Evolutionary conservation across 2,888 invertebrate species (phyloP), one percentile per base, ranked within the genome.

Genomic region (Spicauda simplicius): DNA sequence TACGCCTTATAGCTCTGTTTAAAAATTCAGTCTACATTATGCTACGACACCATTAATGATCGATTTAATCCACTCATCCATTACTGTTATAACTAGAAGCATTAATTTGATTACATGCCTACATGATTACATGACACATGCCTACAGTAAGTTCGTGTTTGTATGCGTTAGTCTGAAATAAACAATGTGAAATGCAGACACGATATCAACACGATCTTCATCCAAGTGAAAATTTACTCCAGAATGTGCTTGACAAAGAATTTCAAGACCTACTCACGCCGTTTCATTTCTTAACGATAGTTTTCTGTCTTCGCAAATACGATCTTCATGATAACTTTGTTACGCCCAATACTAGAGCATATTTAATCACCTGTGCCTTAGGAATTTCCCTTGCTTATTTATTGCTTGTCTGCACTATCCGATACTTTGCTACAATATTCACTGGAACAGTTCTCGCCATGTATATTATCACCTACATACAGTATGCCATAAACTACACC

Each of bases 221-320:
- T 33, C 20, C 60, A 33, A 55, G 55, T 55, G 66, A 66, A 66
- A 50, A 20, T 60, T 50, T 66, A 50, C 50, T 60, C 0, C 3
- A 60, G 7, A 66, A 66, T 60, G 53, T 54, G n/a, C 37, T 68
- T 19, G 60, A 60, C 14, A 55, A 66, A 33, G 50, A 48, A n/a
- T 64, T 70, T 58, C 33, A 63, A 50, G 19, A 55, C 14, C 20
- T 69, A 8, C 68, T 58, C 5, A 65, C 70, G 8, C 74, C 74
- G 11, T 19, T 70, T 1, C 68, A 74, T 54, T 18, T 66, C 18
- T n/a, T 74, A 14, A 68, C 58, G 37, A 57, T 70, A 2, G 53
- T 61, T 0, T 73, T 73, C 71, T 70, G 69, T 64, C 50, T 69
- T n/a, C 63, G 66, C 37, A 73, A 74, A 67, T 74, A 64, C 60